Conservation (phyloP, 2,797 vertebrate species). For the Thalassophryne amazonica region DNA sequence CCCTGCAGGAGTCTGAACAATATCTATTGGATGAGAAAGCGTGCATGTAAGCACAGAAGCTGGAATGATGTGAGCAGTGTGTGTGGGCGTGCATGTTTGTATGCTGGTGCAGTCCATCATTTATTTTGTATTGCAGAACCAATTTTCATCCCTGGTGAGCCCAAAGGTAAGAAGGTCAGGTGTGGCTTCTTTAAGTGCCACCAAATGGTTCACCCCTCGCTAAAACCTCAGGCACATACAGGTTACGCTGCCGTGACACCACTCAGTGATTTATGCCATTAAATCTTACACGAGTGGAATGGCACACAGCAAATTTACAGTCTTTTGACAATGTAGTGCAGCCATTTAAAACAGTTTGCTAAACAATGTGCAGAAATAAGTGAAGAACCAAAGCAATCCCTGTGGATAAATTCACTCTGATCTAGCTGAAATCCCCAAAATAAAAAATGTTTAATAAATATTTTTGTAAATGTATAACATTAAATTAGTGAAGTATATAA, state of each 20-base stretch:
- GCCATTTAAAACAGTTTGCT: not conserved
- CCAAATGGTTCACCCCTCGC: slow-evolving; percentile 8
- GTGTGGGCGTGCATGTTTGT: not conserved
- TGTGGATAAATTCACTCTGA: too few species aligned
- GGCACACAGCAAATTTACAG: too few species aligned
- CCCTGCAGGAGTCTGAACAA: not conserved
- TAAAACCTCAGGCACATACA: slow-evolving; percentile 14
- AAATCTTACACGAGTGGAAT: not conserved
- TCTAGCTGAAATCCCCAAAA: not conserved
- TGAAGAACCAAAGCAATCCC: not conserved
- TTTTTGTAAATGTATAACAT: too few species aligned
- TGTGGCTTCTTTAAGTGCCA: slow-evolving; percentile 23
- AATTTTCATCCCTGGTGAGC: slow-evolving; percentile 9
- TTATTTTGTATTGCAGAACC: slow-evolving; percentile 21
- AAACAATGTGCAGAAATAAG: not conserved
- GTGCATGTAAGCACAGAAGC: not conserved
- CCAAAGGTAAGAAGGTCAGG: too few species aligned
- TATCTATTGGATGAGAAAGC: not conserved
- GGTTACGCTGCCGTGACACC: not conserved
- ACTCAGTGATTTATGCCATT: slow-evolving; percentile 6
- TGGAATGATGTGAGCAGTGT: too few species aligned
- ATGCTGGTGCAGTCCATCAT: slow-evolving; percentile 11
- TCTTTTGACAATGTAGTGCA: not conserved
- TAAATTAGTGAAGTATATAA: too few species aligned
- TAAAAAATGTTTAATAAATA: not conserved